These are phyloP conservation scores for Zapus hudsonius DNA, from an alignment of 2,113 vertebrate species.

Conservation along the genomic window DNA sequence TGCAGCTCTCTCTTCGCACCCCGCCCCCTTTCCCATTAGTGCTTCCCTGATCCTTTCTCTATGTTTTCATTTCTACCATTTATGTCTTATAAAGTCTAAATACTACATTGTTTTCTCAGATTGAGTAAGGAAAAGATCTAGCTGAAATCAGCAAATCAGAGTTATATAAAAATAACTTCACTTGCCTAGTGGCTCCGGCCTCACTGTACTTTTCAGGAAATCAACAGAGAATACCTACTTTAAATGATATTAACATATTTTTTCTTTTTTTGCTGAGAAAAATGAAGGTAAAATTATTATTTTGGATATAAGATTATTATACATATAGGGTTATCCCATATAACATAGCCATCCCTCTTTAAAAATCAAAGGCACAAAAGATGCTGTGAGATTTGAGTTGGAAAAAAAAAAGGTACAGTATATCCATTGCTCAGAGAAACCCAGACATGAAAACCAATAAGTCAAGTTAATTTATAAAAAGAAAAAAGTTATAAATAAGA, in stretches of 20 bases:
- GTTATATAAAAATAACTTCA: not conserved
- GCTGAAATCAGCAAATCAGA: not conserved
- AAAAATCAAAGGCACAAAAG: not conserved
- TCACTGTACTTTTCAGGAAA: not conserved
- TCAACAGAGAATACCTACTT: not conserved
- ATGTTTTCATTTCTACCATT: not conserved
- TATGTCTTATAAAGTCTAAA: not conserved
- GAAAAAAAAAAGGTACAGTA: not conserved
- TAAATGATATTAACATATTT: not conserved
- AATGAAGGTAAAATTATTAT: not conserved
- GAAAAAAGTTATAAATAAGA: conserved; percentile 26
- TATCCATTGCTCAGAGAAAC: conserved; percentile 26
- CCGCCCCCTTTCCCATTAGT: conserved; percentile 1
- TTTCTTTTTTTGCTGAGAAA: not conserved
- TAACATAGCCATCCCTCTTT: not conserved
- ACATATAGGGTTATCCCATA: not conserved
- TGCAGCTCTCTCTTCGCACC: not conserved
- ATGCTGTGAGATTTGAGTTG: not conserved
- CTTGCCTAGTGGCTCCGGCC: not conserved
- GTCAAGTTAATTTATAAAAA: not conserved
- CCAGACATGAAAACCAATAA: conserved; percentile 4
- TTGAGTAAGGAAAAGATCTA: not conserved
- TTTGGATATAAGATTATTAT: not conserved
- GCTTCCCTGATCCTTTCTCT: not conserved
- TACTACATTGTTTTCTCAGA: conserved; percentile 40